Evolutionary conservation across 2,888 invertebrate species (phyloP), one percentile per base, ranked within the genome.

Genomic region (Dryobota labecula): DNA sequence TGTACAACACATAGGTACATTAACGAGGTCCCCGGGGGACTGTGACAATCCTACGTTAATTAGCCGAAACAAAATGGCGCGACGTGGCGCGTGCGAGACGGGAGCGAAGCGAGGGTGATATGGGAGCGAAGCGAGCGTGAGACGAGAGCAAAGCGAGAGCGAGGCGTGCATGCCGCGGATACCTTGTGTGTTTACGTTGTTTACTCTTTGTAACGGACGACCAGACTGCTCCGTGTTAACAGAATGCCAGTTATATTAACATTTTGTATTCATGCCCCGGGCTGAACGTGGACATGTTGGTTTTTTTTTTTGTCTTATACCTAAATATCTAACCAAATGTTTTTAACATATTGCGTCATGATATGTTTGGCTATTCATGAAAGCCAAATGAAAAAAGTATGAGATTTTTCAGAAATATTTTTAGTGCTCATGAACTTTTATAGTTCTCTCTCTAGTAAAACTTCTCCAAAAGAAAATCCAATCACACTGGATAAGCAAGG

Each of bases 1-100:
- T 62, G 62, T 78, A 79, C 78, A 65, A 54, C 58, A 82, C 77
- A 76, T 76, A 81, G 81, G 78, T 78, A 83, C 78, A 84, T 84
- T 84, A 82, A 88, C 84, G 85, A 82, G 76, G 78, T 78, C 85
- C 84, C 80, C 45, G 68, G 85, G 82, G 86, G 69, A 73, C 71
- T 78, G 83, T 78, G 84, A 87, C 89, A 86, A 86, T 89, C 82
- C 87, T 73, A 82, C 84, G 87, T 90, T 89, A 90, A 90, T 89
- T 90, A 90, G 86, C 83, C 76, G 78, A 87, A 89, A 88, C 90
- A 87, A 88, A 89, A 89, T 88, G 88, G 87, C 80, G 81, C 74
- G 77, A 78, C 85, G 83, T 87, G 85, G 78, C 73, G 71, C 67
- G 69, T 60, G 47, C 47, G 71, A 77, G 54, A 77, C 20, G 63